These are phyloP conservation scores for Zenarchopterus dispar DNA, from an alignment of 2,797 vertebrate species.

Conservation along the genomic window DNA sequence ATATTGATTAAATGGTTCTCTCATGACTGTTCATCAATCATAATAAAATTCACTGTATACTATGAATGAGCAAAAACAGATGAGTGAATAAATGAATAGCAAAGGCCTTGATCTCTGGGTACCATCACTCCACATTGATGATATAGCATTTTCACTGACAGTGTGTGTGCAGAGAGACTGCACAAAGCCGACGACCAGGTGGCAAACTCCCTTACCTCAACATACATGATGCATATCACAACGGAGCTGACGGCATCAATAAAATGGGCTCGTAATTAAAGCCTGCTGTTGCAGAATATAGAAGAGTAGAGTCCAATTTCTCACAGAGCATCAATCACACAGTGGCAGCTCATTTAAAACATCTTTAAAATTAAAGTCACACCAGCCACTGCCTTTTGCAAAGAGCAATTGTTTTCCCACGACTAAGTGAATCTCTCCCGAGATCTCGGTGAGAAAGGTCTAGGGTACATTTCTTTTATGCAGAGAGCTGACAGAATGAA, in stretches of 20 bases:
- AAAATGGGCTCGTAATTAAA: constrained; percentile 72
- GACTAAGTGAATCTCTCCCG: constrained; percentile 69
- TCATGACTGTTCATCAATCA: constrained; percentile 61
- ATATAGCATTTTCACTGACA: constrained; percentile 69
- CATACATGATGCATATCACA: constrained; percentile 73
- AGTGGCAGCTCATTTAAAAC: constrained; percentile 77
- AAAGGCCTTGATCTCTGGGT: constrained; percentile 36
- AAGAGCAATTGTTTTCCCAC: constrained; percentile 75
- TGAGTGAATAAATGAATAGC: constrained; percentile 66
- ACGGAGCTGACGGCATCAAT: constrained; percentile 70
- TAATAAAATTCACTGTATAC: constrained; percentile 64
- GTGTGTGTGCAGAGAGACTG: constrained; percentile 45
- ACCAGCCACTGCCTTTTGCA: constrained; percentile 60
- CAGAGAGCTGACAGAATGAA: constrained; percentile 63
- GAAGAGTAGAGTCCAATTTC: constrained; percentile 54
- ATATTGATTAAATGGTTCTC: constrained; percentile 43
- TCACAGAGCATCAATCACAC: constrained; percentile 71
- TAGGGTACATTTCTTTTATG: constrained; percentile 61
- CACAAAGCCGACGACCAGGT: constrained; percentile 50
- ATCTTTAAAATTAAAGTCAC: constrained; percentile 79
- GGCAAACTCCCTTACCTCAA: constrained; percentile 55
- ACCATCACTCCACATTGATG: constrained; percentile 60
- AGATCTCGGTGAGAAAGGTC: constrained; percentile 60
- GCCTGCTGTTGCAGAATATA: constrained; percentile 51
- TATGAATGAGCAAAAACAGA: constrained; percentile 44